Evolutionary conservation across 1,140 invertebrate species (phyloP).

Genomic region (Bombus difficillimus): DNA sequence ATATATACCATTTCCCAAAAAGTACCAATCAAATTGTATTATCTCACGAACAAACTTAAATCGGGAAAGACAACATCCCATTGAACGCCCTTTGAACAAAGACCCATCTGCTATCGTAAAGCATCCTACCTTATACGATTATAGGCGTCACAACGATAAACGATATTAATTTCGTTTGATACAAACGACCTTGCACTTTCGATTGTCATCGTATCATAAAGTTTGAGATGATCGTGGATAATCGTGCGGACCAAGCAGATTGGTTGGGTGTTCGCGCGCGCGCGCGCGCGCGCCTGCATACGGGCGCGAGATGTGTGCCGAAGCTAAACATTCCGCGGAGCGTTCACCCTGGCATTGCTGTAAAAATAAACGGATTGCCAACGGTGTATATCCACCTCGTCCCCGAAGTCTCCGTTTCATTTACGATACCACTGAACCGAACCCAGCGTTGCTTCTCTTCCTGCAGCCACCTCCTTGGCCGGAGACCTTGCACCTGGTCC

Average conservation of each 20-base stretch:
- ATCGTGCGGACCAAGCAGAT: neutral
- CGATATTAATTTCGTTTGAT: no score
- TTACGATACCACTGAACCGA: slow-evolving; percentile 65
- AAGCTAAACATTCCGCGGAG: slow-evolving; percentile 76
- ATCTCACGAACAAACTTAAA: no score
- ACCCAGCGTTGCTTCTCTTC: slow-evolving; percentile 29
- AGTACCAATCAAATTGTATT: no score
- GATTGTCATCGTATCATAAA: neutral
- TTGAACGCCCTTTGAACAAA: no score
- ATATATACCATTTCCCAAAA: no score
- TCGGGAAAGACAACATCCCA: no score
- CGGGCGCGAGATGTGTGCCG: slow-evolving; percentile 53
- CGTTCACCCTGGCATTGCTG: slow-evolving; percentile 79
- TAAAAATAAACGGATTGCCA: slow-evolving; percentile 78
- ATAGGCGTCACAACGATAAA: no score
- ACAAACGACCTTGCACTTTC: neutral
- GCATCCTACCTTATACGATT: no score
- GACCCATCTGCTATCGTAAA: no score
- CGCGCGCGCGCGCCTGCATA: neutral
- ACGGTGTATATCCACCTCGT: slow-evolving; percentile 59
- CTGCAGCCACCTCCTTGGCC: neutral
- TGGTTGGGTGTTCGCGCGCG: neutral
- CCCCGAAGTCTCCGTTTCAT: slow-evolving; percentile 63
- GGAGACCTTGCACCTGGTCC: slow-evolving; percentile 20
- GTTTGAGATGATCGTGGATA: slow-evolving; percentile 26